Evolutionary conservation across 2,888 invertebrate genomes (phyloP), one percentile per base, ranked within the genome.

Genomic region (Eutolmus rufibarbis): DNA sequence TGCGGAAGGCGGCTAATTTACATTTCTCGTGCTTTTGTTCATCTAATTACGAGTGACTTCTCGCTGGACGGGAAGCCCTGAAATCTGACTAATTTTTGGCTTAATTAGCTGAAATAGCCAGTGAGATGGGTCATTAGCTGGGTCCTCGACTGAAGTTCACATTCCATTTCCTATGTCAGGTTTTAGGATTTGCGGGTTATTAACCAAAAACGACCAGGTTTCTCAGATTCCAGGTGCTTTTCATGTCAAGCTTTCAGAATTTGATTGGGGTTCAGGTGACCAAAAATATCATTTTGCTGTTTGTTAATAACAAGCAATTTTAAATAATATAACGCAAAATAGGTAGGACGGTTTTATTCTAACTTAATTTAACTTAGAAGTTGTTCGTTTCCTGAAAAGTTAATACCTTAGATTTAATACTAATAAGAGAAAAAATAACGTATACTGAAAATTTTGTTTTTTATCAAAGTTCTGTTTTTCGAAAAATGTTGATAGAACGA

Each of bases 21-120:
- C 66, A 66, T 66, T 66, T 66, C 66, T 66, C 66, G 66, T 66
- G 66, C 23, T 66, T 74, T 76, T 76, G 76, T 76, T 76, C 76
- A 76, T 76, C 76, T 76, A 76, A 76, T 76, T 76, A 76, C 37
- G n/a, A 76, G 12, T 76, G 76, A 37, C 76, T 76, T 76, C 76
- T 76, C 34, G 76, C 34, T 76, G 76, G 34, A 76, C 76, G 37
- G 37, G 23, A 12, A 76, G 34, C 76, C 28, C 37, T 76, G 76
- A 76, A 76, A 76, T 37, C 37, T 76, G 76, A 76, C 76, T 76
- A 76, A 76, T 76, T 76, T 37, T 37, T n/a, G 76, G 76, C 34
- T 76, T 76, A 76, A 76, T 76, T 76, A 76, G 37, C 34, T 76
- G 34, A 76, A 76, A 76, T 16, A 37, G 34, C n/a, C 34, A 76